Percentiles rank a stretch among this genome's conserved stretches.
These are phyloP conservation scores for Periplaneta americana DNA, from an alignment of 1,140 invertebrate genomes.

Conservation along the genomic window DNA sequence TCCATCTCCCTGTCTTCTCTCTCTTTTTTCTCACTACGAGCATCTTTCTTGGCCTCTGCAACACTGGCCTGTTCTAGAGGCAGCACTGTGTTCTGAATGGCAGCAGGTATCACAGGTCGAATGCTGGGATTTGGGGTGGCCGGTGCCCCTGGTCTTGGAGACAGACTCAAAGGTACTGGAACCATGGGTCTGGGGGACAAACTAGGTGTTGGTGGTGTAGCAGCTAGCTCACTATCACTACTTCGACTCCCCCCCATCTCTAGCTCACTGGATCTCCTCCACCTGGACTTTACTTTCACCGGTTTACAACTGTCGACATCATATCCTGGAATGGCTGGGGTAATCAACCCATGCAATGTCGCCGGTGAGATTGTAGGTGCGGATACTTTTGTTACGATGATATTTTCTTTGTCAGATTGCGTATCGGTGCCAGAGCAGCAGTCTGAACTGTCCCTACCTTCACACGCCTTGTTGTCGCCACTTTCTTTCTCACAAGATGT, in stretches of 20 bases:
- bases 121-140: constrained; percentile 30
- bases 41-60: constrained; percentile 3
- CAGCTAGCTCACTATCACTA: constrained; percentile 13
- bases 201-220: constrained; percentile 19
- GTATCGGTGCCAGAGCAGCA: neutral
- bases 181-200: constrained; percentile 17
- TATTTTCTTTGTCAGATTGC: neutral
- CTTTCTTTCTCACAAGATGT: neutral
- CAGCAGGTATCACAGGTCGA: neutral
- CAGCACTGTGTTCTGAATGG: neutral
- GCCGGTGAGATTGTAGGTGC: neutral
- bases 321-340: neutral
- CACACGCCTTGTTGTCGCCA: neutral
- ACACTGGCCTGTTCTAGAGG: neutral
- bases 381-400: neutral
- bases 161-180: constrained; percentile 26
- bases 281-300: constrained; percentile 80
- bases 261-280: constrained; percentile 75
- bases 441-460: neutral
- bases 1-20: constrained; percentile 24
- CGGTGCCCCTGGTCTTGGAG: constrained; percentile 36
- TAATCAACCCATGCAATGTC: neutral
- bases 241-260: constrained; percentile 54
- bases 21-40: constrained; percentile 14
- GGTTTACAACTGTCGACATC: constrained; percentile 43